Evolutionary conservation across 2,113 vertebrate species (phyloP), one percentile per base, ranked within the genome.

Genomic region (Macquaria ambigua): DNA sequence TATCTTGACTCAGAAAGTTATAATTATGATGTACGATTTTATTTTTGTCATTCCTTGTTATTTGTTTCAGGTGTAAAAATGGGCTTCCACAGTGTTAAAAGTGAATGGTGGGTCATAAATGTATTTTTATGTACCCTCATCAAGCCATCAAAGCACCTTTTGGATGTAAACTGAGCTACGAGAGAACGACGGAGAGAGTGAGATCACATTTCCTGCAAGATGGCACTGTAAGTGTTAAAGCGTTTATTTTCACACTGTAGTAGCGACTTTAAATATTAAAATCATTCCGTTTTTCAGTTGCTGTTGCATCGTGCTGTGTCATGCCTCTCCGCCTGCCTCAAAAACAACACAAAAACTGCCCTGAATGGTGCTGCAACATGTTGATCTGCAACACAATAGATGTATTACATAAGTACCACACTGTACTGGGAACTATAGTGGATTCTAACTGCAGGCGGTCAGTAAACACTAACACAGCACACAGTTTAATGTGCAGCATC

Each of bases 161-260:
- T 68, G 3, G 39, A 85, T 6, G 62, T 34, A 70, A 79, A 67
- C n/a, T 25, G 23, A 78, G 55, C 3, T 43, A 28, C 2, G 55
- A 43, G 46, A 25, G 34, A 69, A 80, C 63, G 8, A 63, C 23
- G 39, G 66, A 63, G 58, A 53, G 16, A 31, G 37, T 31, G 56
- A 58, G 14, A 72, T 76, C 52, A 71, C 50, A 66, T 72, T n/a
- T 72, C 39, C 15, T 52, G 53, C 21, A 77, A 67, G 41, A 72
- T 83, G 74, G 43, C 46, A 62, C 53, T 16, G 16, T 61, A 41
- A 34, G 37, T 66, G 77, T 78, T 71, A 21, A 82, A 55, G 58
- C 63, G 46, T 62, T 50, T 80, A 23, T 56, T 63, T 75, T 56
- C 63, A 79, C 55, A 79, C 41, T 61, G 11, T 31, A 16, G 39